A percentile compares a stretch with the other conserved stretches of the same genome.
These are phyloP conservation scores for Myodes glareolus DNA, from an alignment of 2,113 vertebrate genomes.

Conservation along the genomic window DNA sequence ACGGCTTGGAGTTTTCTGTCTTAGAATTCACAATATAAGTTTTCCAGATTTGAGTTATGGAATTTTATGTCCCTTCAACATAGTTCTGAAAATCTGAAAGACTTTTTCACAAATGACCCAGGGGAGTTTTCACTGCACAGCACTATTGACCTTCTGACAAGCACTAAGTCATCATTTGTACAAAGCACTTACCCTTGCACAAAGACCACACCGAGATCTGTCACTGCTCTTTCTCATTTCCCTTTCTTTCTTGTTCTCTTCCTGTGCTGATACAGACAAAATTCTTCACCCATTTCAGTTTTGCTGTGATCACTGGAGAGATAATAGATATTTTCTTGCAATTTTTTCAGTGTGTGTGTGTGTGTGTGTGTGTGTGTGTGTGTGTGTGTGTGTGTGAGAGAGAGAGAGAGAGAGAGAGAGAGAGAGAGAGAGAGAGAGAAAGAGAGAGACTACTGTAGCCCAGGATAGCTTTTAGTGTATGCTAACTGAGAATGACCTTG, in stretches of 20 bases:
- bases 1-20: slow-evolving; percentile 24
- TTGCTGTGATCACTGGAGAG: not conserved
- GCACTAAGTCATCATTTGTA: not conserved
- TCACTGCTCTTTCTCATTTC: not conserved
- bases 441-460: not conserved
- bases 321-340: not conserved
- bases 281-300: not conserved
- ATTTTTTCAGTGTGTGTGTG: not conserved
- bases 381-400: not conserved
- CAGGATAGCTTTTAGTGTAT: not conserved
- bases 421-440: too few relatives aligned
- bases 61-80: not conserved
- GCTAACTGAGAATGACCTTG: not conserved
- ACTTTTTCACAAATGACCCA: slow-evolving; percentile 19
- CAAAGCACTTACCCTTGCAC: not conserved
- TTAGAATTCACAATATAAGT: slow-evolving; percentile 14
- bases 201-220: not conserved
- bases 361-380: not conserved
- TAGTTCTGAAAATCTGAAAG: slow-evolving; percentile 3
- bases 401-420: too few relatives aligned
- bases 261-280: not conserved
- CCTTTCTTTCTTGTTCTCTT: slow-evolving; percentile 1
- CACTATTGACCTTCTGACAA: slow-evolving; percentile 35
- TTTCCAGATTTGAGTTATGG: not conserved
- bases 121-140: not conserved